Base-by-base conservation (phyloP, 1,140 invertebrate species). In the Zophobas atratus region DNA sequence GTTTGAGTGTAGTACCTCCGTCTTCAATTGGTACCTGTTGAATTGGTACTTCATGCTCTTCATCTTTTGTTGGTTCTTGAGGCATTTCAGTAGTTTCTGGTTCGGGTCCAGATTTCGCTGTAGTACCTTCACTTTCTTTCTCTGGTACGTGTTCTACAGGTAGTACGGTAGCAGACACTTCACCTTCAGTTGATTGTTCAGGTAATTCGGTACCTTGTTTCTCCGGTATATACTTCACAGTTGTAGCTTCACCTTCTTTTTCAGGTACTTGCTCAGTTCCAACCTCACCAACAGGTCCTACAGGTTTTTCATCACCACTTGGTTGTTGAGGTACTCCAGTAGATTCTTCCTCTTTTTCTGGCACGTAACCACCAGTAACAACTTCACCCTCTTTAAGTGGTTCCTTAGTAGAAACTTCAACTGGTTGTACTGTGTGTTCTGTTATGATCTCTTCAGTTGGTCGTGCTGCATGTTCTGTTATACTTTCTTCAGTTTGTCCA, bases 321-420 rank as follows among this genome's bases (percentile, higher is more conserved):
- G 6, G 38, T 20, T 48, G 48, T 75, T 34, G 70, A 1, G 33
- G 70, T 51, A 48, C 35, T 34, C 49, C 48, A 4, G 36, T 49
- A 34, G 1, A 8, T 49, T 72, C 33, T 76, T 80, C 57, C 70
- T 51, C 60, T 34, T 70, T 35, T 46, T 70, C 39, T 1, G 72
- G 41, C 6, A 53, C 48, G 53, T 77, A 57, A 55, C 67, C 46
- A 78, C 80, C 76, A 49, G 80, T 76, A 2, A 78, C n/a, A n/a
- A 67, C 57, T 36, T 53, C 75, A 55, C 41, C 70, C 38, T 36
- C 8, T 53, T 75, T 49, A 49, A 49, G 8, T 36, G 32, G 57
- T 67, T 20, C 3, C 71, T 55, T 60, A 60, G 57, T 77, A n/a
- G 34, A 20, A 55, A 70, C 75, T 53, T 20, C 20, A 20, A 20